Conservation (phyloP, 2,797 vertebrate species). For the Silurus aristotelis region DNA sequence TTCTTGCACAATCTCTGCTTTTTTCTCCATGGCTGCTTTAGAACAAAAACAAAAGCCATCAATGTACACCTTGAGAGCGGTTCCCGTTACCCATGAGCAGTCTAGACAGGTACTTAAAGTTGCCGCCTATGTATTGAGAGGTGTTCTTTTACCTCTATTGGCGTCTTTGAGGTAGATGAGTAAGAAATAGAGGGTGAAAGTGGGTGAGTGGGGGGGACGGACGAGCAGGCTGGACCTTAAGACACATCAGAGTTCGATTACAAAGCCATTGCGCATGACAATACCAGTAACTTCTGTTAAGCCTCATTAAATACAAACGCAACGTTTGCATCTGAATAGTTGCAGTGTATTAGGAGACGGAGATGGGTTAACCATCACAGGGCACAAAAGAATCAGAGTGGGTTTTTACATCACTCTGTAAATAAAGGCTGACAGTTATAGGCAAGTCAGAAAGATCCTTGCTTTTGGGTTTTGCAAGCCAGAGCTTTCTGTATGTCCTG, state of each 20-base stretch:
- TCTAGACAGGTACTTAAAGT: slow-evolving; percentile 53
- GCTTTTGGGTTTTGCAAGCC: neutral
- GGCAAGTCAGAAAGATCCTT: neutral
- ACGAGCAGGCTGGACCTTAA: neutral
- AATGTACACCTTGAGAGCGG: slow-evolving; percentile 21
- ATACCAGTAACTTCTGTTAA: slow-evolving; percentile 27
- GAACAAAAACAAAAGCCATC: slow-evolving; percentile 36
- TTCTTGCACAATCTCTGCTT: neutral
- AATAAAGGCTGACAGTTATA: neutral
- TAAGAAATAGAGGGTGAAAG: neutral
- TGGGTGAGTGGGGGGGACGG: neutral
- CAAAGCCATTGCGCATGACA: slow-evolving; percentile 36
- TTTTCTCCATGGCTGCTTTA: slow-evolving; percentile 26
- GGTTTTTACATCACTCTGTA: neutral
- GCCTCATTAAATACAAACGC: slow-evolving; percentile 32
- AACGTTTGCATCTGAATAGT: slow-evolving; percentile 36
- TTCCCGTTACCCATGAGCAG: slow-evolving; percentile 36
- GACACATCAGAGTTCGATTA: slow-evolving; percentile 16
- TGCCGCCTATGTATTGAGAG: slow-evolving; percentile 25
- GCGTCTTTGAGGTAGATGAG: slow-evolving; percentile 33
- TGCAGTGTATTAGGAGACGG: slow-evolving; percentile 22
- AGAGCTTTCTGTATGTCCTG: neutral
- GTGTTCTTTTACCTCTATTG: slow-evolving; percentile 31
- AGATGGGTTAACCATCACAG: neutral
- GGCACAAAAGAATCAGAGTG: slow-evolving; percentile 19